A percentile compares a stretch with the other conserved stretches of the same genome.
phyloP scores from a whole-genome alignment of 2,113 vertebrate species.

The Bubo blakistoni region DNA sequence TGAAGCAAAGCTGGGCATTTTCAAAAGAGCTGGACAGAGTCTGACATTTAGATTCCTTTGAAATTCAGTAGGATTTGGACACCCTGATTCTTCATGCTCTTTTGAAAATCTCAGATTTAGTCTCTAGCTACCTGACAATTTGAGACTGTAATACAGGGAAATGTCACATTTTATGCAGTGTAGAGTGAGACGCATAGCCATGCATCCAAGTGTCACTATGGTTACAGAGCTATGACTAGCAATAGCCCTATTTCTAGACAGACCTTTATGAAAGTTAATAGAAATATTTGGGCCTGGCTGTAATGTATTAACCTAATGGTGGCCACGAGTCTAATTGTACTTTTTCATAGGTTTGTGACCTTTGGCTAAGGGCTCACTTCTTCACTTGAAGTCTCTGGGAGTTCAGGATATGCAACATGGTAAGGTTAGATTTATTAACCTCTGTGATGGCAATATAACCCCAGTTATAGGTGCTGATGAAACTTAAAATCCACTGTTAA shows the following conservation, averaged over 20 bases:
- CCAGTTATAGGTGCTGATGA: conserved; percentile 4
- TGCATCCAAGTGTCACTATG: neutral
- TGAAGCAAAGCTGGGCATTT: neutral
- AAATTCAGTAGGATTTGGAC: neutral
- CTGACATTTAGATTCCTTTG: neutral
- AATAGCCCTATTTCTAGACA: neutral
- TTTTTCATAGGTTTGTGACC: neutral
- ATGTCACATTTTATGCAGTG: neutral
- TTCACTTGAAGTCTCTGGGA: conserved; percentile 24
- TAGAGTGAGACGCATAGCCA: neutral
- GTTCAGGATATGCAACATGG: neutral
- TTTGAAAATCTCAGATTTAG: neutral
- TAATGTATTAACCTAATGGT: neutral
- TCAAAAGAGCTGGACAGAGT: neutral
- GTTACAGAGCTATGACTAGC: neutral
- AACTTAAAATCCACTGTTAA: conserved; percentile 41
- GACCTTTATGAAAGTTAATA: neutral
- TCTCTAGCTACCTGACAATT: neutral
- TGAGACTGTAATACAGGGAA: neutral
- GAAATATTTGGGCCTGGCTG: neutral
- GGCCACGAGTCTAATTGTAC: neutral
- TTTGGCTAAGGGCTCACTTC: neutral
- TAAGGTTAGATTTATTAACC: neutral
- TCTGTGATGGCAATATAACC: neutral
- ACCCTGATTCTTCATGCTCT: neutral